These are phyloP conservation scores for Luehdorfia chinensis DNA, from an alignment of 1,140 invertebrate genomes.

Conservation along the genomic window DNA sequence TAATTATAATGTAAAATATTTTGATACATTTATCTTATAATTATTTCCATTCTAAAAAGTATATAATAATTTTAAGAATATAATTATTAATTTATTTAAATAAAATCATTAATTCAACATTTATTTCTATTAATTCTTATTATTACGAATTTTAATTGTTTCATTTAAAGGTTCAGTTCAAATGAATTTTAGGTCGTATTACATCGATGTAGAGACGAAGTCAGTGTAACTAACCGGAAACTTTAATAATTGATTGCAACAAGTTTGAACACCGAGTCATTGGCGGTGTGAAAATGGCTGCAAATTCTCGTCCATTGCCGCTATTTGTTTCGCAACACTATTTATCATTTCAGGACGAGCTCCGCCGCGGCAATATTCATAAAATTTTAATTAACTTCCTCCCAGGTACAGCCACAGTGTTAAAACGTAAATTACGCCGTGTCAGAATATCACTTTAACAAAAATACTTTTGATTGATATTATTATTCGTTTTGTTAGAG, in stretches of 20 bases:
- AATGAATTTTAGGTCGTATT: background rate
- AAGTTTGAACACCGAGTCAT: slow-evolving; percentile 13
- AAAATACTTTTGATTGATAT: too few relatives aligned
- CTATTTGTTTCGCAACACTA: slow-evolving; percentile 14
- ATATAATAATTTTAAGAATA: too few relatives aligned
- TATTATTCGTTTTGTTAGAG: too few relatives aligned
- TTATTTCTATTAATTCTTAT: slow-evolving; percentile 5
- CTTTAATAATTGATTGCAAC: slow-evolving; percentile 16
- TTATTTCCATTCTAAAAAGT: background rate
- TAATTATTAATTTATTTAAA: background rate
- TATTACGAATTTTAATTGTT: slow-evolving; percentile 9
- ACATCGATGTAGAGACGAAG: slow-evolving; percentile 2
- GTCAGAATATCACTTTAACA: too few relatives aligned
- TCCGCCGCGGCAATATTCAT: slow-evolving; percentile 31
- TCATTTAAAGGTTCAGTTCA: background rate
- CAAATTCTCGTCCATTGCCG: background rate
- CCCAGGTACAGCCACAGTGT: background rate
- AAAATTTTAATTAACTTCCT: slow-evolving; percentile 35
- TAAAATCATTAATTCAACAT: slow-evolving; percentile 10
- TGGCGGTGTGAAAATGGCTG: slow-evolving; percentile 9
- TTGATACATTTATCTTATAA: background rate
- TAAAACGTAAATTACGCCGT: background rate
- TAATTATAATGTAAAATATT: too few relatives aligned
- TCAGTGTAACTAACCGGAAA: background rate
- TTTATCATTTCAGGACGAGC: slow-evolving; percentile 29